Evolutionary conservation across 1,140 invertebrate species (phyloP), one percentile per base, ranked within the genome.

Genomic region (Plectrocnemia conspersa): DNA sequence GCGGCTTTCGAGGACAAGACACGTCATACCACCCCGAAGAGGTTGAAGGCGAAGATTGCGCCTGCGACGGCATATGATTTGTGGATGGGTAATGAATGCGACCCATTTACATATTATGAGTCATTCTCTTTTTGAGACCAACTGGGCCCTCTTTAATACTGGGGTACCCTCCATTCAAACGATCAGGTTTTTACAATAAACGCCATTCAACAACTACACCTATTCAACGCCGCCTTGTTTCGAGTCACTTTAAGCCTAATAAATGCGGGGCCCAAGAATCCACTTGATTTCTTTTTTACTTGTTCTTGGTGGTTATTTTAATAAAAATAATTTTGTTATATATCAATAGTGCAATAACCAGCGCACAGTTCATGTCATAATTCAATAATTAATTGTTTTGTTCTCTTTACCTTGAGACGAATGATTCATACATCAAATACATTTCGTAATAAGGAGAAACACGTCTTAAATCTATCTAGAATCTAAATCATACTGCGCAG

Each of bases 1-100:
- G 27, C 27, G 7, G 27, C n/a, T 7, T 29, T 7, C 27, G 27
- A 7, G n/a, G 7, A 9, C 18, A 38, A 38, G 35, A 38, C 35
- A n/a, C 27, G 6, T 7, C n/a, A 38, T 38, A 38, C 35, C 35
- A 13, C 35, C 35, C 35, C 18, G 35, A 38, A 38, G 35, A 9
- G 18, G 7, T 7, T 13, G 35, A 5, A 6, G n/a, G 27, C n/a
- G n/a, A 7, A 29, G 27, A 29, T 2, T 7, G 42, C 48, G 50
- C 46, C 56, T 58, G 56, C 35, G 29, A 1, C 15, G 42, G 56
- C 56, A 58, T 54, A 41, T 24, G 44, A 49, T 50, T 40, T 38
- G 50, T 49, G 56, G 56, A 58, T 54, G 52, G 29, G 36, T 47
- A 58, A 49, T 58, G 46, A 58, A 58, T 50, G 53, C 50, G 36